Evolutionary conservation across 1,140 invertebrate species (phyloP), one percentile per base, ranked within the genome.

Genomic region (Drosophila nebulosa): DNA sequence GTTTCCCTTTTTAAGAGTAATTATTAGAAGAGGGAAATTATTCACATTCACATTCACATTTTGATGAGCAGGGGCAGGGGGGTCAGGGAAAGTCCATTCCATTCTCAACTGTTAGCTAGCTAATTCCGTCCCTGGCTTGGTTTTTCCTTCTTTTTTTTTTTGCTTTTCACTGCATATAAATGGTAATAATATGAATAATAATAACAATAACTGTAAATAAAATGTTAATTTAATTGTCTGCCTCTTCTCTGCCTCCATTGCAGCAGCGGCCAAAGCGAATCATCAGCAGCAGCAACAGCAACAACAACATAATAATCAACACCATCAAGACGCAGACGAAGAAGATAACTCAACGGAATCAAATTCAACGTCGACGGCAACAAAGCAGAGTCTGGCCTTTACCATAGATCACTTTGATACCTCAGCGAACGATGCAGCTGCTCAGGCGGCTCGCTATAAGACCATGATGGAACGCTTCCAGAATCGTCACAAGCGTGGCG

Each of bases 381-480:
- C 71, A 1, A 88, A 89, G 46, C 61, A 72, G 60, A 64, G 80
- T 30, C 81, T 92, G 80, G 94, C 95, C 14, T 96, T 95, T 79
- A 95, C 95, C 32, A 94, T 96, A 61, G 94, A 95, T 74, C 95
- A 95, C 74, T 94, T 94, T 1, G 93, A 92, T 27, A 92, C 93
- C n/a, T 95, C 94, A 72, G 90, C 86, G 58, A 84, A 94, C 30
- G 94, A 95, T 79, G 93, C 90, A 12, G 89, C 89, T 92, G 69
- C 92, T 92, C 39, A 93, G 92, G 84, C 94, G 93, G 88, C 90
- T 5, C 77, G 86, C 30, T 91, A 91, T 65, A 95, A 95, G 84
- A 93, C 93, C 77, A 85, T 96, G 75, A 93, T 95, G 70, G 95
- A 95, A 74, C 95, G 95, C 75, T 95, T 94, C 32, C 94, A 95